These are phyloP conservation scores for Tetragonula carbonaria DNA, from an alignment of 2,888 invertebrate genomes.

Conservation along the genomic window DNA sequence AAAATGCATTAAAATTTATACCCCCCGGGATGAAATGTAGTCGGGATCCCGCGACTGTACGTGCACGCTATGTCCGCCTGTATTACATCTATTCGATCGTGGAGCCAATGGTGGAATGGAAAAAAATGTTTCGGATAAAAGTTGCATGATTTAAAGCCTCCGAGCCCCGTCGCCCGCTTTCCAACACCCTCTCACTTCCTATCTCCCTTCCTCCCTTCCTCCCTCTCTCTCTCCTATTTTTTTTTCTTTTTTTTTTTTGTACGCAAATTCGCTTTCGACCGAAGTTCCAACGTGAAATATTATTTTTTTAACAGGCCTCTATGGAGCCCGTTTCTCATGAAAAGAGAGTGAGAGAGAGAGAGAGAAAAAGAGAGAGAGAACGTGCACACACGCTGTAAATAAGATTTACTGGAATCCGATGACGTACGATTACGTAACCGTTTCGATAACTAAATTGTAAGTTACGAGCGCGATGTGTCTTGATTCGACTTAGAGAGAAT, in stretches of 20 bases:
- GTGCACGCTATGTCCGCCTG: slow-evolving; percentile 45
- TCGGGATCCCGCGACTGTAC: slow-evolving; percentile 33
- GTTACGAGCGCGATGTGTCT: slow-evolving; percentile 45
- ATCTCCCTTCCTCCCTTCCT: not conserved
- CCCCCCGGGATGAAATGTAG: slow-evolving; percentile 51
- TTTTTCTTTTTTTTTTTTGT: not conserved
- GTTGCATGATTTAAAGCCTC: slow-evolving; percentile 58
- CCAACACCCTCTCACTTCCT: not conserved
- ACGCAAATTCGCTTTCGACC: slow-evolving; percentile 56
- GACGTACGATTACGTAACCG: slow-evolving; percentile 63
- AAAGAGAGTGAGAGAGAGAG: not conserved
- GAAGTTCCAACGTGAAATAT: slow-evolving; percentile 43
- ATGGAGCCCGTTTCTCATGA: not conserved
- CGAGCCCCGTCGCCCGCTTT: not conserved
- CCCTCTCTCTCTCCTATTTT: not conserved
- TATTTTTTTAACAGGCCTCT: slow-evolving; percentile 32
- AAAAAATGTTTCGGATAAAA: slow-evolving; percentile 63
- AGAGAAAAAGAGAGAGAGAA: not conserved
- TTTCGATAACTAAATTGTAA: slow-evolving; percentile 63
- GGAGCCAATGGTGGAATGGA: slow-evolving; percentile 52
- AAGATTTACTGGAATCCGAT: slow-evolving; percentile 62
- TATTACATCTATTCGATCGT: slow-evolving; percentile 57
- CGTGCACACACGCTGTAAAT: slow-evolving; percentile 20
- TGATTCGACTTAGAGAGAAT: slow-evolving; percentile 46
- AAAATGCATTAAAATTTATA: slow-evolving; percentile 56